These are phyloP conservation scores for Notocelia uddmanniana DNA, from an alignment of 2,888 invertebrate species.

Conservation along the genomic window DNA sequence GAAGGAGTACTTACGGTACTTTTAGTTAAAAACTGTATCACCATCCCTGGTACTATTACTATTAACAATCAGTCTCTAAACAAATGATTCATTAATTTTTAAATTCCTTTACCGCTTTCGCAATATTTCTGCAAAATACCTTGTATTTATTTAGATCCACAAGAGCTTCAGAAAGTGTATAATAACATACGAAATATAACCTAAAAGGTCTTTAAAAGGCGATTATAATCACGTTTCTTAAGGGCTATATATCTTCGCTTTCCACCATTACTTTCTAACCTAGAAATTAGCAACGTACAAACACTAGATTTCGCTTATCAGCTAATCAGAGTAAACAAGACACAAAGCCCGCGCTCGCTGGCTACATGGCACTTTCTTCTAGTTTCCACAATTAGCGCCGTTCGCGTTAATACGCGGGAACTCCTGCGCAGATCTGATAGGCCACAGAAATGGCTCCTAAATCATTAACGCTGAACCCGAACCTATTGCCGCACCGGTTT, in stretches of 20 bases:
- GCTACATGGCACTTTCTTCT: conserved; percentile 56
- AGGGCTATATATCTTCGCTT: neutral
- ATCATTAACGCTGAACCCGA: no score
- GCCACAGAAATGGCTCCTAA: no score
- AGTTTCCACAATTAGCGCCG: conserved; percentile 74
- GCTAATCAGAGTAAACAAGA: conserved; percentile 43
- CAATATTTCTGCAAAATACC: no score
- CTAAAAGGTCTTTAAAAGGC: neutral
- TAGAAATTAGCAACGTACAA: conserved; percentile 25
- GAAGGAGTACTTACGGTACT: no score
- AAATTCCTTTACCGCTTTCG: no score
- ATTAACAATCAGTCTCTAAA: no score
- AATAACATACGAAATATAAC: neutral
- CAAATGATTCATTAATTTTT: no score
- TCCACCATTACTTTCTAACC: conserved; percentile 40
- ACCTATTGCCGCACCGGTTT: no score
- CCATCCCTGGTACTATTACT: no score
- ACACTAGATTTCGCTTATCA: conserved; percentile 33
- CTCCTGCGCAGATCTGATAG: conserved; percentile 59
- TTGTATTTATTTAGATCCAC: no score
- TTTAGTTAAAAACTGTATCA: no score
- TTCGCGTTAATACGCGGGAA: conserved; percentile 66
- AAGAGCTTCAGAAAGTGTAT: no score
- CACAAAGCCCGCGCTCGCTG: conserved; percentile 2
- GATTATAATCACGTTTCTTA: neutral